Conservation (phyloP, 2,888 invertebrate genomes). For the Glaucopsyche alexis region DNA sequence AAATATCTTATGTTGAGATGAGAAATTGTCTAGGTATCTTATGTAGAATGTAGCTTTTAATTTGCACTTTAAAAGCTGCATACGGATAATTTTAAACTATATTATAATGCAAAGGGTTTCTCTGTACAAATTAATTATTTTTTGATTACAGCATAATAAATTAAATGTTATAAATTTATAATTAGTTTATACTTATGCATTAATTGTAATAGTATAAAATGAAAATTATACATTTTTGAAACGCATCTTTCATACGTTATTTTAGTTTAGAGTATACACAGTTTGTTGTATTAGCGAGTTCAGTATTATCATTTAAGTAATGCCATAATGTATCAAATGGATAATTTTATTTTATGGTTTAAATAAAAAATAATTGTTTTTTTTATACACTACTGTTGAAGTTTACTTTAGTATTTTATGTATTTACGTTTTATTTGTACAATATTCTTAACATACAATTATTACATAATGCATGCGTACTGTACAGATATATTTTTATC, state of each 20-base stretch:
- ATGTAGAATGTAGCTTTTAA: neutral
- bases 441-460: slow-evolving; percentile 61
- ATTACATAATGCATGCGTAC: slow-evolving; percentile 68
- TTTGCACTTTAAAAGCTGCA: neutral
- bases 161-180: neutral
- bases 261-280: slow-evolving; percentile 61
- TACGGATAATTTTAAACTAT: no score
- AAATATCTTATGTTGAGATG: neutral
- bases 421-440: slow-evolving; percentile 61
- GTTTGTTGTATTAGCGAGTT: slow-evolving; percentile 76
- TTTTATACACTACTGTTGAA: slow-evolving; percentile 56
- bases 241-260: slow-evolving; percentile 20
- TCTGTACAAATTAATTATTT: neutral
- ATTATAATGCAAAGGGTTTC: no score
- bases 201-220: neutral
- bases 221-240: neutral
- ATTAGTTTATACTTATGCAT: neutral
- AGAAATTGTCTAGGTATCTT: neutral
- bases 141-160: neutral
- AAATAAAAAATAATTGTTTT: slow-evolving; percentile 55
- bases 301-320: slow-evolving; percentile 74
- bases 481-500: slow-evolving; percentile 75
- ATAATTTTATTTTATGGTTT: slow-evolving; percentile 61
- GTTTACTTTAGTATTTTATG: slow-evolving; percentile 62
- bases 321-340: slow-evolving; percentile 77